Evolutionary conservation across 2,888 invertebrate species (phyloP), one percentile per base, ranked within the genome.

Genomic region (Netelia inedita): DNA sequence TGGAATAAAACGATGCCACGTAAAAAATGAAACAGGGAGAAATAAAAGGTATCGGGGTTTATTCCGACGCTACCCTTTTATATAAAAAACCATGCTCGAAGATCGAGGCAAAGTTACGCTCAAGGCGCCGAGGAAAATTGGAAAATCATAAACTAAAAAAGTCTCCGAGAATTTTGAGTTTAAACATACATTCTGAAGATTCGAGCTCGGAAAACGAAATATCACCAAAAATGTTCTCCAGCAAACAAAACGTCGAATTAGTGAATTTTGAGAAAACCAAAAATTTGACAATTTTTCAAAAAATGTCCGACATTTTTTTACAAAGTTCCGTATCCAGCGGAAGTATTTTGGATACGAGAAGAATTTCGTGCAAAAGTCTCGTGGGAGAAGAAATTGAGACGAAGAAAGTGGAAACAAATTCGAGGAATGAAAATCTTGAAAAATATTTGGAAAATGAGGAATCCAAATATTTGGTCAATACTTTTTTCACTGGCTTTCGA

Each of bases 191-290:
- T 46, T 10, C 2, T 14, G 63, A 8, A 53, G 23, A 21, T 72
- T 85, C 85, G 41, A 79, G 79, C 55, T 57, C 79, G n/a, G 85
- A 79, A 1, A 78, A 59, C 16, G 85, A 82, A n/a, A 65, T 74
- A n/a, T 76, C 76, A 19, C 83, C 59, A 9, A 81, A 75, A 76
- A 69, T 82, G 8, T 72, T 75, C 11, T 82, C 79, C 2, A 87
- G 86, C 66, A 87, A 87, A 53, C 85, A 87, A 65, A 74, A 76
- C 61, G 86, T 87, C 1, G 85, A 85, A 57, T 79, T 87, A 50
- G 74, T 82, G 19, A 68, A 85, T 82, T 85, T 79, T n/a, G 74
- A 74, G 10, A 41, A 66, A 5, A 28, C 0, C 9, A 76, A 63
- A 3, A 21, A 14, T 35, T 14, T 76, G 8, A 55, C 76, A 2